Conservation (phyloP, 2,888 invertebrate species). For the Nysson spinosus region DNA sequence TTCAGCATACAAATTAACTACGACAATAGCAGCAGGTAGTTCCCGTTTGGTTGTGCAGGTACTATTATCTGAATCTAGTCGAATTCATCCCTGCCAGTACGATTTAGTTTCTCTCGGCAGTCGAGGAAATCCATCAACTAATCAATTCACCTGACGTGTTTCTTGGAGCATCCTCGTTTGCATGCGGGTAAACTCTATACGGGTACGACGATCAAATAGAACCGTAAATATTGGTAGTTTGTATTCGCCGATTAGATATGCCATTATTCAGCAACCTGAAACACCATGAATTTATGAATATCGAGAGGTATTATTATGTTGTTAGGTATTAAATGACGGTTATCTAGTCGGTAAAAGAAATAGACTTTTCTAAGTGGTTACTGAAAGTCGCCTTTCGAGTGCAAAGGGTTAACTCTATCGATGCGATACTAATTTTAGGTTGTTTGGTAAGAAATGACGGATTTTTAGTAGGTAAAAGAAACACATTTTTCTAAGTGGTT, state of each 20-base stretch:
- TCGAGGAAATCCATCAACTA: slow-evolving; percentile 31
- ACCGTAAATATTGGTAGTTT: background rate
- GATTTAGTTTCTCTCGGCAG: slow-evolving; percentile 14
- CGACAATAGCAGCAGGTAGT: slow-evolving; percentile 37
- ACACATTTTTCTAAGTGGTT: too few relatives aligned
- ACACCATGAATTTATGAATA: background rate
- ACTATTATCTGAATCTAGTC: slow-evolving; percentile 28
- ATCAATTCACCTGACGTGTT: slow-evolving; percentile 39
- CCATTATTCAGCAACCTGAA: background rate
- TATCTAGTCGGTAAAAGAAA: too few relatives aligned
- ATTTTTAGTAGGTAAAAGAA: too few relatives aligned
- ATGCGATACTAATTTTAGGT: too few relatives aligned
- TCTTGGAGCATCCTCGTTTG: slow-evolving; percentile 29
- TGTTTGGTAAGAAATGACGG: too few relatives aligned
- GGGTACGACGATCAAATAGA: background rate
- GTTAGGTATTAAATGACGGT: too few relatives aligned
- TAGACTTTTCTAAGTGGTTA: too few relatives aligned
- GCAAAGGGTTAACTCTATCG: too few relatives aligned
- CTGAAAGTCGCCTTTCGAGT: too few relatives aligned
- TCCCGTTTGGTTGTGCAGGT: slow-evolving; percentile 15
- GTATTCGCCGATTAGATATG: background rate
- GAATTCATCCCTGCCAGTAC: slow-evolving; percentile 14
- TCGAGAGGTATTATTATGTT: too few relatives aligned
- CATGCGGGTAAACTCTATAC: slow-evolving; percentile 9
- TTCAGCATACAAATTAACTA: slow-evolving; percentile 43